phyloP scores from a whole-genome alignment of 2,888 invertebrate genomes.

The Acleris cristana region DNA sequence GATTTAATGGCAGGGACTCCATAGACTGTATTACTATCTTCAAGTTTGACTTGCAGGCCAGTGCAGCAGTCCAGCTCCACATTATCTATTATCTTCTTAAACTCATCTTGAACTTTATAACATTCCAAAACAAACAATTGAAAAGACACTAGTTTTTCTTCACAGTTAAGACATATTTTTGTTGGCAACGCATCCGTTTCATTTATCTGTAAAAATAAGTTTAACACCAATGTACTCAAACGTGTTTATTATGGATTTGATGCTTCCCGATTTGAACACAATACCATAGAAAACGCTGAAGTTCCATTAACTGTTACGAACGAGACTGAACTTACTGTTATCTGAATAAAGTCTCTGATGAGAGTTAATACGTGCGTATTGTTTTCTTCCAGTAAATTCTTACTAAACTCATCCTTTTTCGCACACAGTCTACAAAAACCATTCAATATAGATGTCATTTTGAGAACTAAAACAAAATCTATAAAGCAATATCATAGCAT shows the following conservation, averaged over 20 bases:
- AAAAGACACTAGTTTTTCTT: conserved; percentile 76
- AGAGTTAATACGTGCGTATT: conserved; percentile 69
- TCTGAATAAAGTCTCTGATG: conserved; percentile 69
- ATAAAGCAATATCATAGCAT: not conserved
- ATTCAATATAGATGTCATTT: conserved; percentile 45
- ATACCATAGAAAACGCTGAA: no score
- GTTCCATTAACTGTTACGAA: no score
- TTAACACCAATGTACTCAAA: conserved; percentile 9
- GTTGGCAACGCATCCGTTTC: conserved; percentile 71
- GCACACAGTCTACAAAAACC: conserved; percentile 76
- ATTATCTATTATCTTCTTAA: conserved; percentile 44
- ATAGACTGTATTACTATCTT: conserved; percentile 46
- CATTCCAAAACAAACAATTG: conserved; percentile 75
- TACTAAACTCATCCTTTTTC: conserved; percentile 67
- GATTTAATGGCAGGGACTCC: conserved; percentile 57
- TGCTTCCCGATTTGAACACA: no score
- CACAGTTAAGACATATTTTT: conserved; percentile 72
- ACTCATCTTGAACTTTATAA: conserved; percentile 69
- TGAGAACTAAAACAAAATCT: not conserved
- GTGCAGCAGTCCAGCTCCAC: conserved; percentile 33
- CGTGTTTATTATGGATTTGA: not conserved
- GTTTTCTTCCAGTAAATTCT: conserved; percentile 69
- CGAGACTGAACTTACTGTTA: conserved; percentile 58
- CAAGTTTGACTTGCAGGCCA: conserved; percentile 55
- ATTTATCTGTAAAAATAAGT: conserved; percentile 57